Evolutionary conservation across 1,140 invertebrate genomes (phyloP).

Genomic region (Muscidifurax raptorellus): DNA sequence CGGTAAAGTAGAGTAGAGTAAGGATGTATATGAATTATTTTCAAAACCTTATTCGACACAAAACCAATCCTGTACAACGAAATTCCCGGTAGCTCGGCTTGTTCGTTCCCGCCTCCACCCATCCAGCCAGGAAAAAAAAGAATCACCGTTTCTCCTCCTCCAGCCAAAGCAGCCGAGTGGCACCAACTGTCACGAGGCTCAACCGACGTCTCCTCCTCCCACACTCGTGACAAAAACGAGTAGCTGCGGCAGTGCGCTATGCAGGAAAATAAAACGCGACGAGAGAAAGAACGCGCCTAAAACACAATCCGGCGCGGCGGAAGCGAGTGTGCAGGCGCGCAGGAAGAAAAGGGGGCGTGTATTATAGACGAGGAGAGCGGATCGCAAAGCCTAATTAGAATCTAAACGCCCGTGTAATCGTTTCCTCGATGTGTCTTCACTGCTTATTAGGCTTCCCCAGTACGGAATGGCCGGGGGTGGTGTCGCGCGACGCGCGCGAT

Average conservation of each 20-base stretch:
- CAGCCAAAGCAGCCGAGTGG: slow-evolving; percentile 9
- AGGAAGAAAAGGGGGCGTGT: slow-evolving; percentile 51
- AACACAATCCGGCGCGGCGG: not conserved
- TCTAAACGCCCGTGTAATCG: slow-evolving; percentile 59
- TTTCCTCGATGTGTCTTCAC: slow-evolving; percentile 32
- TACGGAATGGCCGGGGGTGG: not conserved
- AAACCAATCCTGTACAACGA: no score
- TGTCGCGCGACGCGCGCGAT: not conserved
- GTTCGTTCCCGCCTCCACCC: no score
- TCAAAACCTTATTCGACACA: no score
- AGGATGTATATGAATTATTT: no score
- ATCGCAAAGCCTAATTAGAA: slow-evolving; percentile 63
- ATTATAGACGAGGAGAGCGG: slow-evolving; percentile 37
- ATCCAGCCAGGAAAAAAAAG: not conserved
- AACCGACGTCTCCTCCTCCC: slow-evolving; percentile 23
- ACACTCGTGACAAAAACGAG: slow-evolving; percentile 22
- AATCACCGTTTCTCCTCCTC: not conserved
- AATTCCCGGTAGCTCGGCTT: no score
- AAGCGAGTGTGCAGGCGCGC: not conserved
- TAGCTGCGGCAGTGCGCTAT: not conserved
- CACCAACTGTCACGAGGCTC: slow-evolving; percentile 46
- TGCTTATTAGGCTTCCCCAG: not conserved
- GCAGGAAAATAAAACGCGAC: not conserved
- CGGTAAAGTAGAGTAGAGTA: no score
- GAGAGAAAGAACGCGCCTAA: slow-evolving; percentile 34